Conservation (phyloP, 1,140 invertebrate species). For the Euglossa dilemma region DNA sequence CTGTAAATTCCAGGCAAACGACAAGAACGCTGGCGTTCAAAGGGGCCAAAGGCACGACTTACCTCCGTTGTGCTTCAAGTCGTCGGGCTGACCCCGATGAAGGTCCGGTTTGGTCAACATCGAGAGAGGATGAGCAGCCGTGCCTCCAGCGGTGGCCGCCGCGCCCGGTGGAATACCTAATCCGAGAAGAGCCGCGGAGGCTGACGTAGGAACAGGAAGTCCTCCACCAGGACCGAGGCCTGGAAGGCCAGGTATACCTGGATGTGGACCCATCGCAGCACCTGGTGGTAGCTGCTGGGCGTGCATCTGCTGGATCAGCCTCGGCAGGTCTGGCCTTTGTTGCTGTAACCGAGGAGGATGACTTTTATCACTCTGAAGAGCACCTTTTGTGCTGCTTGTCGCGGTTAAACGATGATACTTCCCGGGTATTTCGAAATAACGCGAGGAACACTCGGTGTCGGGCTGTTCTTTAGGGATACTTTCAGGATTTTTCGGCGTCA, state of each 20-base stretch:
- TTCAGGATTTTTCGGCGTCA: no score
- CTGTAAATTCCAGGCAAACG: neutral
- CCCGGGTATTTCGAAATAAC: no score
- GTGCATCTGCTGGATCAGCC: constrained; percentile 94
- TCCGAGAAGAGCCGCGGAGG: constrained; percentile 78
- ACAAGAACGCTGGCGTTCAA: no score
- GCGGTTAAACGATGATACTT: no score
- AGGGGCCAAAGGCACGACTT: constrained; percentile 70
- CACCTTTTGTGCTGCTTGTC: no score
- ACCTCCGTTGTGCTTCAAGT: constrained; percentile 88
- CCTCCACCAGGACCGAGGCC: constrained; percentile 79
- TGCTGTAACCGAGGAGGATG: constrained; percentile 84
- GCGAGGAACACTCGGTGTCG: no score
- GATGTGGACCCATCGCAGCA: constrained; percentile 86
- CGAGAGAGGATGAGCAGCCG: constrained; percentile 87
- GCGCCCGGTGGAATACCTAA: constrained; percentile 83
- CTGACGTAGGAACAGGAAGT: constrained; percentile 81
- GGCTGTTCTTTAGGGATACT: no score
- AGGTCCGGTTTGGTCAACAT: constrained; percentile 89
- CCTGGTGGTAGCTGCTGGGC: constrained; percentile 92
- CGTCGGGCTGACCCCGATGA: constrained; percentile 84
- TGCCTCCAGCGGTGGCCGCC: constrained; percentile 82
- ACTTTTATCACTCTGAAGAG: neutral
- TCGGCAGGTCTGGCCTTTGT: constrained; percentile 89
- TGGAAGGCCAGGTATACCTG: constrained; percentile 81